These are phyloP conservation scores for Drosophila antonietae DNA, from an alignment of 2,888 invertebrate species.

Conservation along the genomic window DNA sequence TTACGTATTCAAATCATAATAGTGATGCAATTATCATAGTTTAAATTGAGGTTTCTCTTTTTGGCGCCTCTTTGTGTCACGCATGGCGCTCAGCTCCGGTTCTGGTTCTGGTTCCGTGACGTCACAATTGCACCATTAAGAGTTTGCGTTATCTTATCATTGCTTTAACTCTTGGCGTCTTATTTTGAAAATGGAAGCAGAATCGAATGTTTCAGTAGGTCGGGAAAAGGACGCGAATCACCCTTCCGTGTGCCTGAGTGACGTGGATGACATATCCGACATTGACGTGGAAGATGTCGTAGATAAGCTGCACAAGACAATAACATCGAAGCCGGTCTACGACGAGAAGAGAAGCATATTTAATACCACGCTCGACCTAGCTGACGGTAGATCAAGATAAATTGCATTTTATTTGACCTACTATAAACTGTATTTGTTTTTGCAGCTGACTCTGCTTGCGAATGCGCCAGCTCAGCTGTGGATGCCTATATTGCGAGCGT, in stretches of 20 bases:
- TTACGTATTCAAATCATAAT: not conserved
- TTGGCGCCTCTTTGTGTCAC: not conserved
- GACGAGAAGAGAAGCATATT: constrained; percentile 21
- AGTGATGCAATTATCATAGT: not conserved
- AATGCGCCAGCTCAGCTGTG: not conserved
- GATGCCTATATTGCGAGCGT: constrained; percentile 51
- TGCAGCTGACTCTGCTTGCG: constrained; percentile 5
- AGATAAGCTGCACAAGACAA: constrained; percentile 29
- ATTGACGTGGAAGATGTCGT: constrained; percentile 34
- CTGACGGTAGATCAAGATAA: constrained; percentile 5
- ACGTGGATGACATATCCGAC: constrained; percentile 48
- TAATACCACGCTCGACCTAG: constrained; percentile 22
- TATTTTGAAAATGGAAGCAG: constrained; percentile 23
- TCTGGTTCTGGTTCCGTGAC: not conserved
- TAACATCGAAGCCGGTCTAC: constrained; percentile 11
- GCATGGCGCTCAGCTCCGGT: not conserved
- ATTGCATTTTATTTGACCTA: not conserved
- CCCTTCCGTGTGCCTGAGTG: constrained; percentile 24
- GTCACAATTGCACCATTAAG: not conserved
- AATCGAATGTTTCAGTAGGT: not conserved
- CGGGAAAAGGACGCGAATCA: not conserved
- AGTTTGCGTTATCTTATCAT: not conserved
- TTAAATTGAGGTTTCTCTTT: too few relatives aligned
- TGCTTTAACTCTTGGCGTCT: not conserved
- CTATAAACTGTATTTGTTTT: not conserved